phyloP scores from a whole-genome alignment of 2,113 vertebrate species.

The Tor tambroides region DNA sequence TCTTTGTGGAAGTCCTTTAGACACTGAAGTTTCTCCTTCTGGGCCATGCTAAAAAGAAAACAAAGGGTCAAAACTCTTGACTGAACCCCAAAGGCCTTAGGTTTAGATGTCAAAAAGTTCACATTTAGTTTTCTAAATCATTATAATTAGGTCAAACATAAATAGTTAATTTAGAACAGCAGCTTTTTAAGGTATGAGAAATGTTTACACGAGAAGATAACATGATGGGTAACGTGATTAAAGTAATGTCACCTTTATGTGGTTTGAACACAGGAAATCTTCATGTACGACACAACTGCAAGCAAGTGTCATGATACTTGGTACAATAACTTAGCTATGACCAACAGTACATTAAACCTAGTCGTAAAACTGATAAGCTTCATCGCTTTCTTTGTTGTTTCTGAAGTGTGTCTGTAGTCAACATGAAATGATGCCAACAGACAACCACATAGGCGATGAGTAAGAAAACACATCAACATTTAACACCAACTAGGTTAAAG shows the following conservation, averaged over 20 bases:
- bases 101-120: neutral
- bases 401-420: neutral
- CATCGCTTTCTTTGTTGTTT: neutral
- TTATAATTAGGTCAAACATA: neutral
- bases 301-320: neutral
- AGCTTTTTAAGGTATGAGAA: neutral
- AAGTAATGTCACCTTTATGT: neutral
- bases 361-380: neutral
- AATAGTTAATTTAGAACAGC: neutral
- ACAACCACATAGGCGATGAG: neutral
- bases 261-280: slow-evolving; percentile 16
- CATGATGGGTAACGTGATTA: neutral
- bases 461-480: neutral
- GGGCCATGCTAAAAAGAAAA: slow-evolving; percentile 83
- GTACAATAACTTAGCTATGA: neutral
- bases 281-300: neutral
- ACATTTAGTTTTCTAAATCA: neutral
- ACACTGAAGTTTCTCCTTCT: slow-evolving; percentile 97
- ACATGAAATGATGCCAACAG: neutral
- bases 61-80: neutral
- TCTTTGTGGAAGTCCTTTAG: slow-evolving; percentile 99
- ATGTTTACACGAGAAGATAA: neutral
- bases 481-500: neutral
- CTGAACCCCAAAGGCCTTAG: neutral
- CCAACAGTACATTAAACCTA: neutral